phyloP scores from a whole-genome alignment of 2,797 vertebrate species.

The Hapalemur alaotrensis region DNA sequence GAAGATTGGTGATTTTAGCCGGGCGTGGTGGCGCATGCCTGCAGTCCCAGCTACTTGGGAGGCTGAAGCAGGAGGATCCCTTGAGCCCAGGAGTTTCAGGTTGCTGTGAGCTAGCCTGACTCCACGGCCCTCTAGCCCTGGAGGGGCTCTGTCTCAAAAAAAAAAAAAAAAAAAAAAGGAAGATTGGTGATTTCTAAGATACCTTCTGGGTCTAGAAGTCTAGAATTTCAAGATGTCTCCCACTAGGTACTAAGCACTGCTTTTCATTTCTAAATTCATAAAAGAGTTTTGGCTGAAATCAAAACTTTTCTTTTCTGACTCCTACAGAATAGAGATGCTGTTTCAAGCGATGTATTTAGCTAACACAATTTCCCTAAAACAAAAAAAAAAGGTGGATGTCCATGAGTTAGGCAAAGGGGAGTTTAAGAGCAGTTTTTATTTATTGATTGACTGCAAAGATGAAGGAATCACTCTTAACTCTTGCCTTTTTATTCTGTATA shows the following conservation, averaged over 20 bases:
- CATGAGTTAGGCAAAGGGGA: not conserved
- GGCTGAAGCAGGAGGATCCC: no score
- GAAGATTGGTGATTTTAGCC: not conserved
- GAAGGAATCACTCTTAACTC: slow-evolving; percentile 18
- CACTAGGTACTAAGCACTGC: slow-evolving; percentile 42
- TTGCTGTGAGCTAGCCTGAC: no score
- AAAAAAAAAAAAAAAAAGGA: not conserved
- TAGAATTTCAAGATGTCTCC: slow-evolving; percentile 47
- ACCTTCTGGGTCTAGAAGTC: not conserved
- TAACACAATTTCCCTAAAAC: slow-evolving; percentile 48
- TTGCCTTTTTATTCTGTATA: slow-evolving; percentile 32
- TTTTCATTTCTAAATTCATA: slow-evolving; percentile 55
- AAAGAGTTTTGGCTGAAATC: slow-evolving; percentile 39
- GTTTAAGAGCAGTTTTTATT: slow-evolving; percentile 44
- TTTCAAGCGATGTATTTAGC: slow-evolving; percentile 46
- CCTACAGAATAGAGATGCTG: slow-evolving; percentile 28
- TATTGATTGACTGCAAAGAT: slow-evolving; percentile 19
- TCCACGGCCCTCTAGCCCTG: no score
- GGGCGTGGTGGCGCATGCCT: no score
- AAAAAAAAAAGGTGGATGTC: slow-evolving; percentile 6
- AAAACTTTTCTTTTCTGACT: slow-evolving; percentile 48
- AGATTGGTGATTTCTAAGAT: slow-evolving; percentile 7
- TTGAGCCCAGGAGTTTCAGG: no score
- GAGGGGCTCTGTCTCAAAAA: no score
- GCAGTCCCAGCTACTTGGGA: no score